Percentiles rank a stretch among this genome's conserved stretches.
Evolutionary conservation across 2,113 vertebrate genomes (phyloP).

Genomic region (Pan paniscus): DNA sequence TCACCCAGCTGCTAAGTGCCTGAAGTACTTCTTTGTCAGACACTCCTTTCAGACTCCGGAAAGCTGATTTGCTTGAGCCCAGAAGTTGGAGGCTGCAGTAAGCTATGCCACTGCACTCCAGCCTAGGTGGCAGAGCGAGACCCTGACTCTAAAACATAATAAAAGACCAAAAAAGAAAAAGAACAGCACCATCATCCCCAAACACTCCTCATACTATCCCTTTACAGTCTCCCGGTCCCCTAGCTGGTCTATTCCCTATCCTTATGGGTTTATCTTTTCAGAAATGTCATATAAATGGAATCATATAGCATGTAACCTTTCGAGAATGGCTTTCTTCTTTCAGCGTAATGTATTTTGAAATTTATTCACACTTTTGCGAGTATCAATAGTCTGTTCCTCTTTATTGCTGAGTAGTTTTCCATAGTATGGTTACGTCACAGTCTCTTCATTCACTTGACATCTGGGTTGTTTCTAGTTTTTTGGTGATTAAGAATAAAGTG

Average conservation of each 20-base stretch:
- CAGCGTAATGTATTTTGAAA: background rate
- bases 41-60: background rate
- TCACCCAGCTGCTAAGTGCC: background rate
- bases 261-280: background rate
- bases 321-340: background rate
- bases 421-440: background rate
- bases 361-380: background rate
- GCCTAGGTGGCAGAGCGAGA: too few species aligned
- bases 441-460: background rate
- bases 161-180: background rate
- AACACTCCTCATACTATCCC: background rate
- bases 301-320: background rate
- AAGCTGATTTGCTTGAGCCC: background rate
- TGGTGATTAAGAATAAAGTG: background rate
- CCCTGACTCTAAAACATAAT: too few species aligned
- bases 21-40: background rate
- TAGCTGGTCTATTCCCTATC: background rate
- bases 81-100: too few species aligned
- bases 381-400: background rate
- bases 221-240: background rate
- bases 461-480: background rate
- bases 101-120: too few species aligned
- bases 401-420: background rate
- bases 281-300: background rate
- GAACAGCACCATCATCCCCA: background rate